Evolutionary conservation across 1,140 invertebrate species (phyloP), one percentile per base, ranked within the genome.

Genomic region (Drosophila erecta): DNA sequence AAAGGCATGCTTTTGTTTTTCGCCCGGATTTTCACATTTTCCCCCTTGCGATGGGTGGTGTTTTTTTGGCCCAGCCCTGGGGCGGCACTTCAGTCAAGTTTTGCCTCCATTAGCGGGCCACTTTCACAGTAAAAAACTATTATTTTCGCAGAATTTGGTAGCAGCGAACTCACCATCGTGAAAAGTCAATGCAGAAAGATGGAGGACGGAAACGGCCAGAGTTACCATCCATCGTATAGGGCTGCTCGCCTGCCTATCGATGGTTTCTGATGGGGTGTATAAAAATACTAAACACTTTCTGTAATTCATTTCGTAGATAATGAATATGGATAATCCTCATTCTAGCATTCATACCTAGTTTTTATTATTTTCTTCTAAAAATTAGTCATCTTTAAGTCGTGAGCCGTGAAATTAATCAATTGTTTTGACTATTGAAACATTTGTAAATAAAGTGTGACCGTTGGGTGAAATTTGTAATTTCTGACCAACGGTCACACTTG

Each of bases 161-260:
- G 60, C 79, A 76, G 56, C 69, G 81, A 79, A 91, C 90, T 91
- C 83, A 92, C 90, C 90, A 92, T 92, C 87, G 81, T 91, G 90
- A 91, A 86, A 91, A 83, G 64, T 85, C 77, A 92, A 91, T 90
- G 90, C 90, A 91, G 84, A 92, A 92, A 92, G 90, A 92, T 92
- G 90, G 90, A 91, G 90, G 79, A 64, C 90, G 90, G 90, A 92
- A 91, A 89, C 75, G 60, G 60, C 49, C 73, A 90, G 87, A 76
- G 81, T 76, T 76, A 87, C 83, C 83, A 89, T 73, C 40, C 1
- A 43, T 71, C 15, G 11, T 41, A 4, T 47, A 79, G 47, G 24
- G 81, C 35, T 72, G 75, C 61, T 67, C 37, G n/a, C 12, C 12
- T 20, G 22, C 4, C 17, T 30, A 81, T 69, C 79, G 80, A 81